These are phyloP conservation scores for Siphamia tubifer DNA, from an alignment of 2,113 vertebrate species.

Conservation along the genomic window DNA sequence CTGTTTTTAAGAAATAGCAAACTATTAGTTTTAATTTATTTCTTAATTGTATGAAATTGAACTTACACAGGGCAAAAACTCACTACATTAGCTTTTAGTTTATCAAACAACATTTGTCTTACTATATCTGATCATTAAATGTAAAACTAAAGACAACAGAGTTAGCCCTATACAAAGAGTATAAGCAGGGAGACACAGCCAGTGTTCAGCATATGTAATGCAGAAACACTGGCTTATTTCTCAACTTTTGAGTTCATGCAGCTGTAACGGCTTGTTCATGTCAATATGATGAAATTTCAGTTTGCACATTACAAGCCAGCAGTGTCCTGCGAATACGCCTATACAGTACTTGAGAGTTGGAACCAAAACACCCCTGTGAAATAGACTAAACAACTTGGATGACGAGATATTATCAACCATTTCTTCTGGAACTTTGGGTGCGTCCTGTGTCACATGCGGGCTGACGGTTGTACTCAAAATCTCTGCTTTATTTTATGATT, in stretches of 20 bases:
- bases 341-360: constrained; percentile 15
- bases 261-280: constrained; percentile 58
- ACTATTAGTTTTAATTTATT: not conserved
- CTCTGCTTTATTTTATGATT: constrained; percentile 29
- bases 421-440: constrained; percentile 6
- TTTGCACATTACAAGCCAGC: constrained; percentile 28
- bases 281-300: constrained; percentile 37
- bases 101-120: too few species aligned
- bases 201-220: too few species aligned
- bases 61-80: not conserved
- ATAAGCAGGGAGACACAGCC: too few species aligned
- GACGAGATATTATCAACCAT: constrained; percentile 45
- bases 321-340: constrained; percentile 16
- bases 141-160: too few species aligned
- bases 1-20: not conserved
- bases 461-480: constrained; percentile 24
- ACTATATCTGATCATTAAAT: too few species aligned
- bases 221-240: not conserved
- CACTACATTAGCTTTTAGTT: not conserved
- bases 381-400: constrained; percentile 74
- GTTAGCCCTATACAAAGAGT: too few species aligned
- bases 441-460: constrained; percentile 25
- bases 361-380: constrained; percentile 47
- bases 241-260: not conserved
- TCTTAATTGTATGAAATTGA: not conserved